Evolutionary conservation across 2,888 invertebrate genomes (phyloP).

Genomic region (Drosophila putrida): DNA sequence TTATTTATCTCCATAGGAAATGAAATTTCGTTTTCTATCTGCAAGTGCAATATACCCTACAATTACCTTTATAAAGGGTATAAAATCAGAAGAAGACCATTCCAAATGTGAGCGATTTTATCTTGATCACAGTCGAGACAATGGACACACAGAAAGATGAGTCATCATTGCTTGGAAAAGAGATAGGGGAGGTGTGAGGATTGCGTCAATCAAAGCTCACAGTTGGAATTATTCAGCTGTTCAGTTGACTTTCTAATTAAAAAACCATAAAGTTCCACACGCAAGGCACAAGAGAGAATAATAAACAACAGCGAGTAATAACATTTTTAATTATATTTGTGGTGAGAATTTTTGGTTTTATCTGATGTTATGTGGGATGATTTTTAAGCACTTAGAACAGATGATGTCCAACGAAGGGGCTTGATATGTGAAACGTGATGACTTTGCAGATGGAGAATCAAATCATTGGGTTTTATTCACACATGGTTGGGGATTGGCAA

Average conservation of each 20-base stretch:
- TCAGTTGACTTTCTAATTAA: conserved; percentile 59
- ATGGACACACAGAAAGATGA: conserved; percentile 32
- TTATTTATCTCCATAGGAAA: not conserved
- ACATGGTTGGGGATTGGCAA: conserved; percentile 10
- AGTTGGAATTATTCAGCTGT: conserved; percentile 47
- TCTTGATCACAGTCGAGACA: conserved; percentile 51
- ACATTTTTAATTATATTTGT: conserved; percentile 59
- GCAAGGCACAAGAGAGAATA: conserved; percentile 51
- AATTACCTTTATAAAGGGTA: not conserved
- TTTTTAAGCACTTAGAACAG: conserved; percentile 26
- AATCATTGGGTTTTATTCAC: conserved; percentile 7
- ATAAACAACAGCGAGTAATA: conserved; percentile 40
- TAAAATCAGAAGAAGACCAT: conserved; percentile 3
- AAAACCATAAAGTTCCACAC: conserved; percentile 50
- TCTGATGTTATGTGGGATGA: conserved; percentile 49
- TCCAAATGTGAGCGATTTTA: conserved; percentile 22
- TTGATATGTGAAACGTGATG: conserved; percentile 45
- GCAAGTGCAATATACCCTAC: not conserved
- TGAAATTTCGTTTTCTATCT: not conserved
- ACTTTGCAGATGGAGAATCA: conserved; percentile 29
- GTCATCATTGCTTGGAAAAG: conserved; percentile 24
- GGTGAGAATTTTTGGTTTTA: conserved; percentile 51
- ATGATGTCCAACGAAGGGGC: conserved; percentile 10
- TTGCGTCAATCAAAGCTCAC: conserved; percentile 56
- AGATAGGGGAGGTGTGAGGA: conserved; percentile 8